Evolutionary conservation across 2,797 vertebrate species (phyloP).

Genomic region (Gila robusta): DNA sequence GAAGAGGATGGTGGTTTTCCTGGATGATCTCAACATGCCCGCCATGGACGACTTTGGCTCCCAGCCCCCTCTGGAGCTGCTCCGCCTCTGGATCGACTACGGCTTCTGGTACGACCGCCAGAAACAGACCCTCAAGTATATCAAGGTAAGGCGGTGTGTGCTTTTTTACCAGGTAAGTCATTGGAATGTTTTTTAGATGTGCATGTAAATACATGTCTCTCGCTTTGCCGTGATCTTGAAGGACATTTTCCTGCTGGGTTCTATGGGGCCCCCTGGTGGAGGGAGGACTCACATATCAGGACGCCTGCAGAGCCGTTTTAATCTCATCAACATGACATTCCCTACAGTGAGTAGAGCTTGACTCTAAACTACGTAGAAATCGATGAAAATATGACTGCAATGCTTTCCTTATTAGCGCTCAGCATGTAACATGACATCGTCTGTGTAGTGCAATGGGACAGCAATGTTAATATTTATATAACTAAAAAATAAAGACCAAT

Average conservation of each 20-base stretch:
- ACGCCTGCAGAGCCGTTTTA: slow-evolving; percentile 88
- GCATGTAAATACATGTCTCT: not conserved
- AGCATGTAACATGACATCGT: not conserved
- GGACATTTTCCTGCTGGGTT: slow-evolving; percentile 89
- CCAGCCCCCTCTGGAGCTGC: slow-evolving; percentile 89
- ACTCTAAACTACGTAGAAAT: not conserved
- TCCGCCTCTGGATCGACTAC: slow-evolving; percentile 90
- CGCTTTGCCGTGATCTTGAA: slow-evolving; percentile 62
- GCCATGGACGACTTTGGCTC: slow-evolving; percentile 87
- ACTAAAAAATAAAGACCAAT: not conserved
- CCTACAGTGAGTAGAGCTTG: slow-evolving; percentile 81
- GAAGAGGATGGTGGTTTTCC: slow-evolving; percentile 85
- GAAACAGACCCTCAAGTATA: slow-evolving; percentile 83
- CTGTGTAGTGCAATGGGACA: not conserved
- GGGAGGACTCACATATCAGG: slow-evolving; percentile 85
- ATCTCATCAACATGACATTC: slow-evolving; percentile 91
- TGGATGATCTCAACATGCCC: slow-evolving; percentile 93
- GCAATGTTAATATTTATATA: not conserved
- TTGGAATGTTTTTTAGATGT: not conserved
- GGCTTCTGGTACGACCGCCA: slow-evolving; percentile 90
- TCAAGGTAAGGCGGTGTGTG: slow-evolving; percentile 82
- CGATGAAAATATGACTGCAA: not conserved
- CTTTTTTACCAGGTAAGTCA: not conserved
- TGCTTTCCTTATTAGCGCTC: not conserved
- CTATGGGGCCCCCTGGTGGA: slow-evolving; percentile 91